phyloP scores from a whole-genome alignment of 2,888 invertebrate species.

The Rugalucina vietnamica region DNA sequence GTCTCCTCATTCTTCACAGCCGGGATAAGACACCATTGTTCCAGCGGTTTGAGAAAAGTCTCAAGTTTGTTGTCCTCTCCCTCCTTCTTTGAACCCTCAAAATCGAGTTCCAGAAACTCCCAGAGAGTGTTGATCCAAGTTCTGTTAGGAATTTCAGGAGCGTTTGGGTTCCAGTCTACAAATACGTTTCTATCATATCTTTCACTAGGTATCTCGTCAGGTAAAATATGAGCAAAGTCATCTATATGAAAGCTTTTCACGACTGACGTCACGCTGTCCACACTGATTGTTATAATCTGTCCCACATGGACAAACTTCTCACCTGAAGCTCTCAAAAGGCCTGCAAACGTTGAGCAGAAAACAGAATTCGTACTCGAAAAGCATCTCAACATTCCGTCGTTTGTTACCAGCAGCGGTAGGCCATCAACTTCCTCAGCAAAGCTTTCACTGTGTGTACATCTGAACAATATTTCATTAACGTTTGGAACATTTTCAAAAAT shows the following conservation, averaged over 20 bases:
- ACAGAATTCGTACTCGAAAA: constrained; percentile 24
- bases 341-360: constrained; percentile 27
- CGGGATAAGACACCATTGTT: background rate
- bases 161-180: background rate
- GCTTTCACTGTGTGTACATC: constrained; percentile 15
- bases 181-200: background rate
- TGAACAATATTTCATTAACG: constrained; percentile 28
- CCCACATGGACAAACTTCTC: constrained; percentile 38
- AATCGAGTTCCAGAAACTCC: background rate
- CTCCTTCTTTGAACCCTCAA: background rate
- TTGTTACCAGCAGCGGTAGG: constrained; percentile 58
- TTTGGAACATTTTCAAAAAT: constrained; percentile 16
- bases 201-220: background rate
- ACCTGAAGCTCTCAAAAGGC: constrained; percentile 36
- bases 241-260: background rate
- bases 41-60: background rate
- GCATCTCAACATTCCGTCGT: constrained; percentile 25
- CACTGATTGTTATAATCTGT: background rate
- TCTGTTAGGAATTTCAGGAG: background rate
- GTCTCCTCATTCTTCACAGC: background rate
- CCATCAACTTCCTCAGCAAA: constrained; percentile 39
- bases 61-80: background rate
- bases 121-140: background rate
- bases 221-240: background rate
- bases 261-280: background rate